Base-by-base conservation (phyloP, 92 coral and sea anemone species). In the Siderastrea siderea region DNA sequence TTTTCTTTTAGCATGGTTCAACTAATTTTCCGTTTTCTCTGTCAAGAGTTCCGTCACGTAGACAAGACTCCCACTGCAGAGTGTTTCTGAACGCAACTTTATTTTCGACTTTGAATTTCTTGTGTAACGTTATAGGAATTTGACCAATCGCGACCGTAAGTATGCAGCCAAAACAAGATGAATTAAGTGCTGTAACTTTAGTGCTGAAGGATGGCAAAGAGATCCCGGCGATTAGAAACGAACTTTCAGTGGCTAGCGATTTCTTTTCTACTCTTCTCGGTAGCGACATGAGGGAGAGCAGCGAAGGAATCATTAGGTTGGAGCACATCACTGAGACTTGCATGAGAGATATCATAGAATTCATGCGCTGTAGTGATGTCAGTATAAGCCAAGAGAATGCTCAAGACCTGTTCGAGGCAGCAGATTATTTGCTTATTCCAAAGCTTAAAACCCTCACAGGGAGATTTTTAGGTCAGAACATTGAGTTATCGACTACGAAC, bases 241-340 rank as follows among this genome's bases (percentile, higher is more conserved):
- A 44, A 8, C 15, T 70, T 44, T 19, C 75, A 16, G 66, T 19
- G 16, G 46, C 75, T 12, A 44, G 75, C 53, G 49, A 44, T 48
- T 70, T 44, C 75, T 70, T 70, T 48, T 44, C 48, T 70, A 8
- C 75, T 0, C 48, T 70, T 44, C 53, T 70, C 75, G 19, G 13
- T 15, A 44, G 45, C 75, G 53, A 70, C 75, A 70, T 70, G 75
- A 70, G 53, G 75, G 75, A 70, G 44, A 70, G 19, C 48, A 48
- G 47, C 13, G 49, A 15, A 48, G 75, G 53, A 44, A 70, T 10
- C 4, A 46, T 70, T 70, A 17, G 51, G 13, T 48, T 70, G 11
- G 6, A 70, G 53, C 49, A 70, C 49, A 68, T 68, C 75, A 70
- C 49, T 12, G 75, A 44, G 53, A 3, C 44, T 17, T 7, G 13